Conservation (phyloP, 2,888 invertebrate species). For the Yponomeuta malinellus region DNA sequence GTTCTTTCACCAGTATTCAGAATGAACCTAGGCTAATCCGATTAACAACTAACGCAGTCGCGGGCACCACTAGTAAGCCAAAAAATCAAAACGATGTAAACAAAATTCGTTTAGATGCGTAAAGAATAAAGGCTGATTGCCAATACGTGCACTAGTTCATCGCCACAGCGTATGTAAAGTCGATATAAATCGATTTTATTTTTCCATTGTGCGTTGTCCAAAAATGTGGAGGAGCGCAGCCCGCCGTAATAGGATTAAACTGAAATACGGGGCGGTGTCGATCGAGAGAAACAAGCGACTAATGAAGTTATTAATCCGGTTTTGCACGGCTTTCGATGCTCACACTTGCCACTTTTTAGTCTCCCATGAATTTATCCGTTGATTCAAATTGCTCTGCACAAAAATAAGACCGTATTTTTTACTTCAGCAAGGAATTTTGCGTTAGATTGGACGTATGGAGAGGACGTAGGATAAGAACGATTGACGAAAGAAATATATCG, state of each 20-base stretch:
- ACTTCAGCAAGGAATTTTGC: no score
- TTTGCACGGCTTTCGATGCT: conserved; percentile 61
- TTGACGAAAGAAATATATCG: no score
- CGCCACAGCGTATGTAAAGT: neutral
- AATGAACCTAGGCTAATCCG: no score
- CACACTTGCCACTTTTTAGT: conserved; percentile 46
- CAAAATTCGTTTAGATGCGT: neutral
- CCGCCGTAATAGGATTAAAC: conserved; percentile 67
- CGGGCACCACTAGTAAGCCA: neutral
- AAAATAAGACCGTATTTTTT: neutral
- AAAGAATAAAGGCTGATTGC: neutral
- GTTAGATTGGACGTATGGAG: no score
- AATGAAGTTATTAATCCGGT: conserved; percentile 76
- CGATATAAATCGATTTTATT: conserved; percentile 12
- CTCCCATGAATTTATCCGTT: conserved; percentile 17
- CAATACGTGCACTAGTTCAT: neutral
- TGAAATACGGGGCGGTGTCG: conserved; percentile 67
- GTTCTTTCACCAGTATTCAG: no score
- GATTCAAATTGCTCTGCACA: neutral
- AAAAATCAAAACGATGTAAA: neutral
- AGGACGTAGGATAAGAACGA: no score
- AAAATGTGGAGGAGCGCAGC: conserved; percentile 49
- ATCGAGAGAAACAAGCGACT: conserved; percentile 71
- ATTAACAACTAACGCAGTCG: no score
- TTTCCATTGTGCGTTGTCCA: conserved; percentile 25